These are phyloP conservation scores for Dipus sagitta DNA, from an alignment of 2,797 vertebrate species.

Conservation along the genomic window DNA sequence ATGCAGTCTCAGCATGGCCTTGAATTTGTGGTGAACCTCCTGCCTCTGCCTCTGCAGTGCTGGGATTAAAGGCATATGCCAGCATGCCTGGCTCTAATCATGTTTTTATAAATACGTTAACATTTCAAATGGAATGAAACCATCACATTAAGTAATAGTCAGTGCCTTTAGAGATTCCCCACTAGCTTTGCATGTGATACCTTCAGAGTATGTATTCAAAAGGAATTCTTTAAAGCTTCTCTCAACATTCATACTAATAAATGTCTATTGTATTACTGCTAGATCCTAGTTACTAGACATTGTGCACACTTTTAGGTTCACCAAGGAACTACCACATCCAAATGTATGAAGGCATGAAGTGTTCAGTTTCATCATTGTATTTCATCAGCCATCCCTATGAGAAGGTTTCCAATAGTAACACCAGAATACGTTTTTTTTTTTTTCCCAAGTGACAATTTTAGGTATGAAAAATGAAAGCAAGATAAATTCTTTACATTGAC, in stretches of 20 bases:
- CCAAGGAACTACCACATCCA: neutral
- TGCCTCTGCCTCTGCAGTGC: too few relatives aligned
- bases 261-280: neutral
- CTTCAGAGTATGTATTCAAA: neutral
- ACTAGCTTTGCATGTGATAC: neutral
- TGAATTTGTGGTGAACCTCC: too few relatives aligned
- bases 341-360: neutral
- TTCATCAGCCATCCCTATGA: neutral
- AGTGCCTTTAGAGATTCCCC: neutral
- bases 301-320: neutral
- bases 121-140: neutral
- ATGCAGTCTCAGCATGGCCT: too few relatives aligned
- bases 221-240: neutral
- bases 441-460: conserved; percentile 34
- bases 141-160: neutral
- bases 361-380: conserved; percentile 8
- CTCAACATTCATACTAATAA: neutral
- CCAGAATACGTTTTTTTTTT: neutral
- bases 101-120: neutral
- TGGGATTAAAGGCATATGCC: too few relatives aligned
- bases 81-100: too few relatives aligned
- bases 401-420: conserved; percentile 49
- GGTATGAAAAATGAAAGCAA: conserved; percentile 40
- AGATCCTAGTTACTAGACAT: neutral
- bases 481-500: neutral